Percentiles rank a stretch among this genome's conserved stretches.
Conservation (phyloP, 2,797 vertebrate genomes). For the Alca torda region DNA sequence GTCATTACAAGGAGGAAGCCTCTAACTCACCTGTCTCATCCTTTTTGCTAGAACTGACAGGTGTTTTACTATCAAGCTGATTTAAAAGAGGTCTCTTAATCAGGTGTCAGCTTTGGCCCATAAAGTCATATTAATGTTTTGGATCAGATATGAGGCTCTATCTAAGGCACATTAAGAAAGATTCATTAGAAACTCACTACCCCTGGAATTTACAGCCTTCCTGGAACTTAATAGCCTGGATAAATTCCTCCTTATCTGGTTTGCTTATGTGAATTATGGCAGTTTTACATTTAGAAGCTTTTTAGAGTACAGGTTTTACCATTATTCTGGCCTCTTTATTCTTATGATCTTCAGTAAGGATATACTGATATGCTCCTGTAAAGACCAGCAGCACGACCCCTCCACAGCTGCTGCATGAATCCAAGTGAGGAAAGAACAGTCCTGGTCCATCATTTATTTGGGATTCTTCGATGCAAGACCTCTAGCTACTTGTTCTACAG, state of each 20-base stretch:
- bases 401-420: background rate
- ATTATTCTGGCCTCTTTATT: background rate
- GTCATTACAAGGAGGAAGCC: background rate
- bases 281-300: slow-evolving; percentile 6
- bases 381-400: background rate
- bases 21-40: background rate
- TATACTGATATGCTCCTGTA: background rate
- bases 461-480: background rate
- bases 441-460: background rate
- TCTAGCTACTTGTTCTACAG: background rate
- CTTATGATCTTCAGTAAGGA: background rate
- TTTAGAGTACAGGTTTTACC: background rate
- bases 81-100: slow-evolving; percentile 63
- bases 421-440: background rate
- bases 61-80: slow-evolving; percentile 35
- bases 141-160: slow-evolving; percentile 54
- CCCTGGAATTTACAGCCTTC: slow-evolving; percentile 59
- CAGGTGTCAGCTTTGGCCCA: slow-evolving; percentile 57
- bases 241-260: slow-evolving; percentile 55
- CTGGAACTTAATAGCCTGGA: slow-evolving; percentile 53
- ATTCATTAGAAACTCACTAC: slow-evolving; percentile 62
- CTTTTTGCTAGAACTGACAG: slow-evolving; percentile 14
- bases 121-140: slow-evolving; percentile 69
- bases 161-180: slow-evolving; percentile 54
- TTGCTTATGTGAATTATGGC: slow-evolving; percentile 42